A percentile compares a stretch with the other conserved stretches of the same genome.
Conservation (phyloP, 2,113 vertebrate species). For the Strix uralensis region DNA sequence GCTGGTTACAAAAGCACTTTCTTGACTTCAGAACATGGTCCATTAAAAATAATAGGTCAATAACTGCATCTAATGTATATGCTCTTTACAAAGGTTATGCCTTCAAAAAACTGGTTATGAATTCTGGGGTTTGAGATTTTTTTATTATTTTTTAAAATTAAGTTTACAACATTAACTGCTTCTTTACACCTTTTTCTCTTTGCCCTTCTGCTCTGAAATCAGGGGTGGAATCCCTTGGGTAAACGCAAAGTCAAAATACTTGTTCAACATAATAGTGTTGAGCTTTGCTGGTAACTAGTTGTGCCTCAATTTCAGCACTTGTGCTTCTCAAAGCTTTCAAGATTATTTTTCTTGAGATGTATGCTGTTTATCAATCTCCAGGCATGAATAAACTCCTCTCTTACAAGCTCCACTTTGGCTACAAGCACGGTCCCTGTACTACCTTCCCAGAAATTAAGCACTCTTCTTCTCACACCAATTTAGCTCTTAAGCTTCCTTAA, state of each 20-base stretch:
- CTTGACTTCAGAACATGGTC: neutral
- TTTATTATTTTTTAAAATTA: neutral
- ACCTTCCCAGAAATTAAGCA: neutral
- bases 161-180: neutral
- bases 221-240: neutral
- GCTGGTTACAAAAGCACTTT: neutral
- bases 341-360: neutral
- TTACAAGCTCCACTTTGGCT: neutral
- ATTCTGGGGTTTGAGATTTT: neutral
- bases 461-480: neutral
- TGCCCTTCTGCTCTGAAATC: neutral
- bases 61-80: neutral
- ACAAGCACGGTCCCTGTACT: neutral
- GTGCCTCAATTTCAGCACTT: slow-evolving; percentile 4
- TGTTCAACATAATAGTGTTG: neutral
- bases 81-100: neutral
- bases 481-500: neutral
- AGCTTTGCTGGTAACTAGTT: slow-evolving; percentile 28
- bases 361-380: neutral
- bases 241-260: neutral
- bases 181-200: neutral
- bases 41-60: neutral
- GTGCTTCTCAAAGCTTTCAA: slow-evolving; percentile 34
- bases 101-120: neutral
- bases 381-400: neutral